Evolutionary conservation across 2,797 vertebrate species (phyloP), one percentile per base, ranked within the genome.

Genomic region (Octomys mimax): DNA sequence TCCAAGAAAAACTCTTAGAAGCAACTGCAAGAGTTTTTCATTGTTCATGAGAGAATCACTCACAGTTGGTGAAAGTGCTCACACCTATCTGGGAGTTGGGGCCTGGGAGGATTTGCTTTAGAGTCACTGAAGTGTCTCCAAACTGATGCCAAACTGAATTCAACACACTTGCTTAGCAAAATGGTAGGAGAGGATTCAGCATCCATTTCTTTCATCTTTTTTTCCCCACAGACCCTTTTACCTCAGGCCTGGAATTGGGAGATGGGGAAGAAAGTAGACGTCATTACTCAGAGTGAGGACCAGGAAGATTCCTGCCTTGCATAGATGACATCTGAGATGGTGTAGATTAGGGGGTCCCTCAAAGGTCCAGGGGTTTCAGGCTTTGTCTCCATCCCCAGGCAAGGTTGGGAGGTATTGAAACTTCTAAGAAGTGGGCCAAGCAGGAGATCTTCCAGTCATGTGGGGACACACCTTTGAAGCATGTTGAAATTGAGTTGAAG

Each of bases 141-240:
- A 64, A 75, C 24, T 82, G 33, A 87, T 90, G 36, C 64, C 22
- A 87, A 87, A 80, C 28, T 87, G 36, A 87, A 81, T 80, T 57
- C 61, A 89, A 64, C 19, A 80, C 22, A 73, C n/a, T 84, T 39
- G 3, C 28, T 73, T 92, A 19, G 73, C 22, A 82, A 92, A 81
- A 66, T 14, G 6, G 2, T 13, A 1, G 0, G 6, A 19, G 12
- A 9, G 24, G 24, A 86, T 19, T 68, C 54, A 68, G 10, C 18
- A 57, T 1, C 21, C 3, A 36, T 83, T 92, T 82, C 42, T 19
- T 46, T 11, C 42, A 88, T 1, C 14, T 5, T 28, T 18, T 86
- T 75, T 57, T 5, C 31, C n/a, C 28, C 1, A 9, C 62, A 52
- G 22, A 33, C 57, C 54, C 8, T 70, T 62, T 11, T 68, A 7